A percentile compares a stretch with the other conserved stretches of the same genome.
phyloP scores from a whole-genome alignment of 2,797 vertebrate genomes.

The Natrix natrix region DNA sequence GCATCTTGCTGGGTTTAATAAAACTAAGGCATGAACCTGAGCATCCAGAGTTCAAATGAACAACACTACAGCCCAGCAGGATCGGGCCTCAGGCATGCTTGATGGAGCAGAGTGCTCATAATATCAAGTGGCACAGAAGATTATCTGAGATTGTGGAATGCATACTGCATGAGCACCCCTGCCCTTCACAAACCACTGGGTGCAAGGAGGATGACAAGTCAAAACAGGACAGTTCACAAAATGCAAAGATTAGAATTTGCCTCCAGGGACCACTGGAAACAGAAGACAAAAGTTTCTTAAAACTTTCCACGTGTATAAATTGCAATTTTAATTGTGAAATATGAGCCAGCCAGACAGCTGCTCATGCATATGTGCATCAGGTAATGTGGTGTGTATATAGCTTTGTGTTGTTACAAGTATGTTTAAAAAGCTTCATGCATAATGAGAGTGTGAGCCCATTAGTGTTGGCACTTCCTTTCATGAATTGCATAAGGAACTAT shows the following conservation, averaged over 20 bases:
- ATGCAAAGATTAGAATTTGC: background rate
- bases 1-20: background rate
- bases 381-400: background rate
- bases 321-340: background rate
- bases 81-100: background rate
- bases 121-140: constrained; percentile 1
- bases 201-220: fast-evolving
- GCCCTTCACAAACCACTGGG: constrained; percentile 61
- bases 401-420: background rate
- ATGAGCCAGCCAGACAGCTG: background rate
- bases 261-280: background rate
- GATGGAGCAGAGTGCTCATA: constrained; percentile 42
- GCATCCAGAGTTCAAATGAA: background rate
- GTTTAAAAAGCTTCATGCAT: background rate
- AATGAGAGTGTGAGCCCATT: background rate
- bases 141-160: background rate
- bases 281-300: background rate
- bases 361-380: background rate
- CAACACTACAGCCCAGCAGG: background rate
- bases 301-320: background rate
- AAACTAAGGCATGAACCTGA: background rate
- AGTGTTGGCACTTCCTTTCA: constrained; percentile 6
- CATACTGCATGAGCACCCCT: constrained; percentile 22
- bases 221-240: background rate
- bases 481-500: background rate